A percentile compares a stretch with the other conserved stretches of the same genome.
phyloP scores from a whole-genome alignment of 2,113 vertebrate genomes.

The Herpailurus yagouaroundi region DNA sequence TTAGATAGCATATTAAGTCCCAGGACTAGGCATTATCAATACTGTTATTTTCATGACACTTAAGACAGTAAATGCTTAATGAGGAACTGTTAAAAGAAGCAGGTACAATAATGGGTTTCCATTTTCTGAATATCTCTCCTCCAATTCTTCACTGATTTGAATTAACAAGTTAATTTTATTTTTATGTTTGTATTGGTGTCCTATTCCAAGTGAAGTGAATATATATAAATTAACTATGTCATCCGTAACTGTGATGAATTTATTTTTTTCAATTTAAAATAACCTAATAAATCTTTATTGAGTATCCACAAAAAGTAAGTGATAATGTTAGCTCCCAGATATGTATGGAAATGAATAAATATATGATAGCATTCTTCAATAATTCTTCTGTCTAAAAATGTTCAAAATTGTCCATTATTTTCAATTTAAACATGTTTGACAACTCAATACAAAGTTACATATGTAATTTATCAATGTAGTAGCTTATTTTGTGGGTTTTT shows the following conservation, averaged over 20 bases:
- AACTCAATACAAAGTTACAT: neutral
- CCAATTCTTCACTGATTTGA: neutral
- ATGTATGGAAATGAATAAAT: neutral
- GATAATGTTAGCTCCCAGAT: neutral
- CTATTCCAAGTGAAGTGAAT: neutral
- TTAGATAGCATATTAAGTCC: neutral
- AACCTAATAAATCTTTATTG: neutral
- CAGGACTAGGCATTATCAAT: neutral
- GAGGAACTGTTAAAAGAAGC: neutral
- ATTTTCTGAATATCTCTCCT: neutral
- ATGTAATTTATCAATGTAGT: neutral
- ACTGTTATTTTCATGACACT: neutral
- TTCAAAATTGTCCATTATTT: neutral
- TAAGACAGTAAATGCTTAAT: neutral
- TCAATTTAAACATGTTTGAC: neutral
- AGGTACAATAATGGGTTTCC: neutral
- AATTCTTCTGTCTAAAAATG: neutral
- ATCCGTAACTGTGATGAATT: neutral
- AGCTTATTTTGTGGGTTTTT: neutral
- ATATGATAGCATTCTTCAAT: neutral
- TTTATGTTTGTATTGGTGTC: neutral
- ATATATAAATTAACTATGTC: neutral
- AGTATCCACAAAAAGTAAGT: neutral
- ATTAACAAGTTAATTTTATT: neutral
- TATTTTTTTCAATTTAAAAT: slow-evolving; percentile 2